Conservation (phyloP, 92 coral and sea anemone species). For the Pocillopora meandrina region DNA sequence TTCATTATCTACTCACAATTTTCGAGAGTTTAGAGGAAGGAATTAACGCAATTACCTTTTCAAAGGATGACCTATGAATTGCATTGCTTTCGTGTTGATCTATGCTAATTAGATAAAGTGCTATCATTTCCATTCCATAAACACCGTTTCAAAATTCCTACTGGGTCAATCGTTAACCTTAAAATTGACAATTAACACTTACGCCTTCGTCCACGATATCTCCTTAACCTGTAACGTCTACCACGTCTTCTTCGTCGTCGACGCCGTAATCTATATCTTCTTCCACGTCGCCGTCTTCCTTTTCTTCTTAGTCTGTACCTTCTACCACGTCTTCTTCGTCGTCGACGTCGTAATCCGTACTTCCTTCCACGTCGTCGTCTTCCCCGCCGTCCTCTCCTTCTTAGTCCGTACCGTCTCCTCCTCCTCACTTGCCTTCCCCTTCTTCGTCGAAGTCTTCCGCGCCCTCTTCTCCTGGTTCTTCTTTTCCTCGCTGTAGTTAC, state of each 20-base stretch:
- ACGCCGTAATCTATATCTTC: neutral
- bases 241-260: neutral
- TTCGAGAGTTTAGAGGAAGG: too few species aligned
- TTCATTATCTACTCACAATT: too few species aligned
- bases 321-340: neutral
- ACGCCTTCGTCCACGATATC: slow-evolving; percentile 15
- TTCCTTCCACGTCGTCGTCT: slow-evolving; percentile 20
- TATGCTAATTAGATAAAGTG: too few species aligned
- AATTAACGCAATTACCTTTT: too few species aligned
- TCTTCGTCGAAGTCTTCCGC: neutral
- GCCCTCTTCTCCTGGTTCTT: neutral
- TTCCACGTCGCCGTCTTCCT: slow-evolving; percentile 5
- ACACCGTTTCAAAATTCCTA: too few species aligned
- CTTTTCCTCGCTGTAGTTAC: slow-evolving; percentile 13
- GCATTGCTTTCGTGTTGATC: too few species aligned
- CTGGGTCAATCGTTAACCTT: neutral
- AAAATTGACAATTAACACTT: neutral
- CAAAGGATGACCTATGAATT: too few species aligned
- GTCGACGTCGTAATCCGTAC: slow-evolving; percentile 3
- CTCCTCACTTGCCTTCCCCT: neutral
- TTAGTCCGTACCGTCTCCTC: neutral
- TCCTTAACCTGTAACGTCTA: neutral
- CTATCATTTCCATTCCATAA: too few species aligned
- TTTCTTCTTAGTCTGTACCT: neutral
- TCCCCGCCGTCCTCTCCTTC: neutral